Evolutionary conservation across 2,113 vertebrate genomes (phyloP).

Genomic region (Scartelaos histophorus): DNA sequence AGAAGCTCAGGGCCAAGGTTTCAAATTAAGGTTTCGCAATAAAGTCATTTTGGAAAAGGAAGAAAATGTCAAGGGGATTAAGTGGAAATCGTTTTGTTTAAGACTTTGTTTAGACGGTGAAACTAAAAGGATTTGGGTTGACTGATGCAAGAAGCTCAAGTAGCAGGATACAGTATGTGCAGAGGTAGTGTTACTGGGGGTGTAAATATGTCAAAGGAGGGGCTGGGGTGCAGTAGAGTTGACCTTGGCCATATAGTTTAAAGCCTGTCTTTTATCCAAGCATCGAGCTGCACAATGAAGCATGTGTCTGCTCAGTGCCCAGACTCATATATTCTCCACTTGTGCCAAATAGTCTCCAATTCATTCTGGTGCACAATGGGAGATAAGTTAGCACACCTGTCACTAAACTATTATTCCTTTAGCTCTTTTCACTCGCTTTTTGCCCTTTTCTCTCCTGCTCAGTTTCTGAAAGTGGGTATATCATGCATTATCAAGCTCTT

Average conservation of each 20-base stretch:
- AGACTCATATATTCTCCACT: slow-evolving; percentile 5
- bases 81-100: slow-evolving; percentile 6
- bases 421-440: background rate
- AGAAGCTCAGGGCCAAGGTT: background rate
- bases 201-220: slow-evolving; percentile 67
- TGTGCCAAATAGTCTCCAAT: slow-evolving; percentile 21
- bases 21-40: background rate
- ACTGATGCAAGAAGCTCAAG: background rate
- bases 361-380: slow-evolving; percentile 4
- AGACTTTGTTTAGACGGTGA: background rate
- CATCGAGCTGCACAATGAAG: slow-evolving; percentile 40
- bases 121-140: background rate
- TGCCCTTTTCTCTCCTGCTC: background rate
- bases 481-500: too few species aligned
- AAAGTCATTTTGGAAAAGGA: background rate
- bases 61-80: background rate
- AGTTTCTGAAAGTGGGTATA: background rate
- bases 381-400: background rate
- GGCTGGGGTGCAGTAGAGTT: slow-evolving; percentile 44
- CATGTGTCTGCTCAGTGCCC: slow-evolving; percentile 52
- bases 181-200: slow-evolving; percentile 30
- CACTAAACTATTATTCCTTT: background rate
- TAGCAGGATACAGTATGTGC: slow-evolving; percentile 16
- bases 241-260: slow-evolving; percentile 75
- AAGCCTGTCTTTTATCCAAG: slow-evolving; percentile 63